These are phyloP conservation scores for Aphidoletes aphidimyza DNA, from an alignment of 2,888 invertebrate genomes.

Conservation along the genomic window DNA sequence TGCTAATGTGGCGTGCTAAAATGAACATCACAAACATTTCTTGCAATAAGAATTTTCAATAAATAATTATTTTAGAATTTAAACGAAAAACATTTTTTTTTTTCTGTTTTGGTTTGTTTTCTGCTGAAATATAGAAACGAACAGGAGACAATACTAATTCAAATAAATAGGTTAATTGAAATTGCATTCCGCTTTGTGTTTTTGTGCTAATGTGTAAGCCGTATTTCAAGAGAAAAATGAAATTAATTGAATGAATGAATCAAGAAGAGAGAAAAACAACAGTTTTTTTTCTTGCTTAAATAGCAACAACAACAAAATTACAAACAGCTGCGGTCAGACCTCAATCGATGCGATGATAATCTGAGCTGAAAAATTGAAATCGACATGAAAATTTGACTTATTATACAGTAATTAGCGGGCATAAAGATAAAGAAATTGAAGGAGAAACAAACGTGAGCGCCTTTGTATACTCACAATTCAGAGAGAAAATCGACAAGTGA, in stretches of 20 bases:
- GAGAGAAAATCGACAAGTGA: background rate
- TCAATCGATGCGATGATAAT: background rate
- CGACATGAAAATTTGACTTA: slow-evolving; percentile 31
- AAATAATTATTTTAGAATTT: background rate
- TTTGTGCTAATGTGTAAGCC: background rate
- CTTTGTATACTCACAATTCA: background rate
- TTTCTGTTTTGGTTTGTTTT: too few species aligned
- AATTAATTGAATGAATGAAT: background rate
- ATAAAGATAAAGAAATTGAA: slow-evolving; percentile 12
- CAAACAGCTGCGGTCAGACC: slow-evolving; percentile 11
- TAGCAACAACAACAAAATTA: background rate
- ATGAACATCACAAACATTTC: background rate
- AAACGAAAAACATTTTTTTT: background rate
- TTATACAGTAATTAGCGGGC: background rate
- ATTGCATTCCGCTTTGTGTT: slow-evolving; percentile 5
- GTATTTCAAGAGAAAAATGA: background rate
- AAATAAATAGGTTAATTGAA: slow-evolving; percentile 51
- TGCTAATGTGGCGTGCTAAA: slow-evolving; percentile 44
- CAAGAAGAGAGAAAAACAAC: background rate
- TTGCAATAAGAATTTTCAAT: slow-evolving; percentile 24
- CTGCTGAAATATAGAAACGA: background rate
- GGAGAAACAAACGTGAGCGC: slow-evolving; percentile 12
- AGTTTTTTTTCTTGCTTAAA: too few species aligned
- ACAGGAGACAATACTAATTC: background rate
- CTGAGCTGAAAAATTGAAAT: background rate